A percentile compares a stretch with the other conserved stretches of the same genome.
phyloP scores from a whole-genome alignment of 2,797 vertebrate species.

The Eurystomus glaucurus region DNA sequence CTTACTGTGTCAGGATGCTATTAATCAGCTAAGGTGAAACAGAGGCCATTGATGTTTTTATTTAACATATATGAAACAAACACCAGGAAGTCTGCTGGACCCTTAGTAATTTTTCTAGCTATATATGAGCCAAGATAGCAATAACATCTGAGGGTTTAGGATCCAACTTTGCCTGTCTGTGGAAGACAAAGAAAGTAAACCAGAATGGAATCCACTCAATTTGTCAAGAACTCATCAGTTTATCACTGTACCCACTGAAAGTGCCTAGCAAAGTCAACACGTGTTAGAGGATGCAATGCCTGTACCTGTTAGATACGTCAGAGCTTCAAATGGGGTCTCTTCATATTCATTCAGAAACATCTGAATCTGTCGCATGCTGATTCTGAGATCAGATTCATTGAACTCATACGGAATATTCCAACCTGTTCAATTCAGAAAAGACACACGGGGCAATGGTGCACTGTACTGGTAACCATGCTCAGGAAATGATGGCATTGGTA shows the following conservation, averaged over 20 bases:
- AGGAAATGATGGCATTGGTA: neutral
- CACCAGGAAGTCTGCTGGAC: neutral
- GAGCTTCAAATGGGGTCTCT: constrained; percentile 91
- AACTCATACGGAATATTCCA: constrained; percentile 99
- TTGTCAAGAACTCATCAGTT: neutral
- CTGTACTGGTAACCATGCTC: neutral
- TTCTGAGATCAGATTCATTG: constrained; percentile 94
- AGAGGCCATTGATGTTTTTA: neutral
- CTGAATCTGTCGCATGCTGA: constrained; percentile 93
- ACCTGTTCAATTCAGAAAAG: constrained; percentile 80
- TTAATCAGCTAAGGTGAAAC: neutral
- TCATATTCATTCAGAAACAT: constrained; percentile 96
- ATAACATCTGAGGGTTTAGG: neutral
- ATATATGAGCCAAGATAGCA: neutral
- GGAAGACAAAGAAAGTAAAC: neutral
- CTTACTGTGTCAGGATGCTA: neutral
- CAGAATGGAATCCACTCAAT: neutral
- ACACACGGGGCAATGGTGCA: neutral
- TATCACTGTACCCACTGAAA: neutral
- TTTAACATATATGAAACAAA: neutral
- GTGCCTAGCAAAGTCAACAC: neutral
- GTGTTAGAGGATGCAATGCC: neutral
- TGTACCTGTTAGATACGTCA: constrained; percentile 93
- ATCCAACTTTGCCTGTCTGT: neutral
- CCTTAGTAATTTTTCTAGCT: neutral